Evolutionary conservation across 2,113 vertebrate species (phyloP).

Genomic region (Gobius niger): DNA sequence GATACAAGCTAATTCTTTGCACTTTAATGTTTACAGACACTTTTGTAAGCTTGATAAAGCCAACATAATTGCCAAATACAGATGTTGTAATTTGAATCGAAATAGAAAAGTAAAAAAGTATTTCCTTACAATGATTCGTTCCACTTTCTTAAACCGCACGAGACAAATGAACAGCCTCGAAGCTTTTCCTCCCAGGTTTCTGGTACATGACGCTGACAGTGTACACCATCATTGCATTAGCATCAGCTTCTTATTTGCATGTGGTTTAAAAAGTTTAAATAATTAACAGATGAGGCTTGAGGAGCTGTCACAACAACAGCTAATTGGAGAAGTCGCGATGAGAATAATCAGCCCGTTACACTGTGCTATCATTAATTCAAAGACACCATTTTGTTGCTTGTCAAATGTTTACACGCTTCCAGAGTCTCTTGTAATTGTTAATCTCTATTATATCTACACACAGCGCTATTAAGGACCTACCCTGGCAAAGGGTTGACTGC

Average conservation of each 20-base stretch:
- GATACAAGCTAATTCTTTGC: conserved; percentile 71
- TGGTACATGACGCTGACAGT: neutral
- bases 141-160: neutral
- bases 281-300: conserved; percentile 63
- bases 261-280: conserved; percentile 54
- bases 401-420: conserved; percentile 69
- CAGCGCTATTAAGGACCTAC: conserved; percentile 9
- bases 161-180: neutral
- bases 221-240: conserved; percentile 37
- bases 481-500: neutral
- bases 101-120: conserved; percentile 67
- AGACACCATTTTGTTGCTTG: conserved; percentile 68
- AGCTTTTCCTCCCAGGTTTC: neutral
- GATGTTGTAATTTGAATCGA: conserved; percentile 71
- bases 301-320: conserved; percentile 62
- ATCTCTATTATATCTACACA: conserved; percentile 34
- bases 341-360: conserved; percentile 47
- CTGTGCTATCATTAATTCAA: conserved; percentile 67
- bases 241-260: conserved; percentile 42
- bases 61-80: conserved; percentile 67
- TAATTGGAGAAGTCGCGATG: conserved; percentile 49
- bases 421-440: conserved; percentile 65
- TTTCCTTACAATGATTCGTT: conserved; percentile 57
- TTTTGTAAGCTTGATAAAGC: conserved; percentile 74
- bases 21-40: conserved; percentile 79